phyloP scores from a whole-genome alignment of 2,888 invertebrate genomes.

The Gryllus longicercus region DNA sequence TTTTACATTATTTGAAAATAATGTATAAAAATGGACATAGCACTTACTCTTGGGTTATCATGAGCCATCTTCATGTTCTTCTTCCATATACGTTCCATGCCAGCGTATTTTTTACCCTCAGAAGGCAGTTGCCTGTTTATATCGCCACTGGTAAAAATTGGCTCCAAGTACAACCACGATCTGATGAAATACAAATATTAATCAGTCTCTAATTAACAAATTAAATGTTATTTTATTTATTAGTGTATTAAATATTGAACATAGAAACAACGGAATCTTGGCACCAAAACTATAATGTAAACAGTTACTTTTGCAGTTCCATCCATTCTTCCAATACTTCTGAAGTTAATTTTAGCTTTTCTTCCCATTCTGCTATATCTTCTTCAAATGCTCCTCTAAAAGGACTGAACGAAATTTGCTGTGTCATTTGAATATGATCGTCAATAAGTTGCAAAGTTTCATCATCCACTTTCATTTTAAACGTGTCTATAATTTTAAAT shows the following conservation, averaged over 20 bases:
- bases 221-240: too few relatives aligned
- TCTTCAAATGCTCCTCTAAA: constrained; percentile 73
- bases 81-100: constrained; percentile 76
- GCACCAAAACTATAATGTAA: not conserved
- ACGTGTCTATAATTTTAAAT: constrained; percentile 54
- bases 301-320: constrained; percentile 65
- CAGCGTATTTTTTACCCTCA: constrained; percentile 74
- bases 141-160: constrained; percentile 78
- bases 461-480: constrained; percentile 71
- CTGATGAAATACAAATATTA: constrained; percentile 45
- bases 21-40: not conserved
- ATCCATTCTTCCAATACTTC: constrained; percentile 65
- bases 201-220: too few relatives aligned
- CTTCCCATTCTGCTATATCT: constrained; percentile 72
- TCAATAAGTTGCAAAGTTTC: constrained; percentile 70
- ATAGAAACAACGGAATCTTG: not conserved
- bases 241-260: too few relatives aligned
- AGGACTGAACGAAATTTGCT: constrained; percentile 73
- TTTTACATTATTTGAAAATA: too few relatives aligned
- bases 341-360: constrained; percentile 60
- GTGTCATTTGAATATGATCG: constrained; percentile 70
- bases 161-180: constrained; percentile 80
- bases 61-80: constrained; percentile 68
- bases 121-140: constrained; percentile 73
- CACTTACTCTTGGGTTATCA: constrained; percentile 62